Conservation (phyloP, 2,888 invertebrate species). For the Ichneumoninae sp. region DNA sequence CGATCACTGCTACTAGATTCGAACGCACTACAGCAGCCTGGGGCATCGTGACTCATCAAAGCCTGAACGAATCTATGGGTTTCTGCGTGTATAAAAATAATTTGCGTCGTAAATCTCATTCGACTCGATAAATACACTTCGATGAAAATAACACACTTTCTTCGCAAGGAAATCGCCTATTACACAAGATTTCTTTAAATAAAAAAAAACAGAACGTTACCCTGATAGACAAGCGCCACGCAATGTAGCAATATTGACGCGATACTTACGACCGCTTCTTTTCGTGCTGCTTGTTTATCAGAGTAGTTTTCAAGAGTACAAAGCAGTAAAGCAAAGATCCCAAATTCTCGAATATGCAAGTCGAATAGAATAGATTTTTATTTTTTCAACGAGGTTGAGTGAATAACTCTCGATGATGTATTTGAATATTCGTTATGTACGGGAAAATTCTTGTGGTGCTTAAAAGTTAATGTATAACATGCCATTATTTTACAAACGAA, state of each 20-base stretch:
- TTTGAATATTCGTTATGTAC: not conserved
- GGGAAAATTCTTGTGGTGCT: not conserved
- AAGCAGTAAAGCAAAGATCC: not conserved
- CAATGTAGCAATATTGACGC: too few species aligned
- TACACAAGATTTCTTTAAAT: slow-evolving; percentile 9
- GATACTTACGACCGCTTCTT: too few species aligned
- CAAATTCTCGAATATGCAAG: not conserved
- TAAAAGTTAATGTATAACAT: slow-evolving; percentile 8
- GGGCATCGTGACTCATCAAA: slow-evolving; percentile 27
- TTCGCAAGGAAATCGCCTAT: slow-evolving; percentile 24
- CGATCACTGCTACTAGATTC: not conserved
- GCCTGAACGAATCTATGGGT: slow-evolving; percentile 41
- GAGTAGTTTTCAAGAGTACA: not conserved
- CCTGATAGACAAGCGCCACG: too few species aligned
- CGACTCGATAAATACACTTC: slow-evolving; percentile 58
- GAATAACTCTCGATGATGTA: not conserved
- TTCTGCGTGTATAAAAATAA: slow-evolving; percentile 65
- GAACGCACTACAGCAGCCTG: not conserved
- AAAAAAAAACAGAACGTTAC: not conserved
- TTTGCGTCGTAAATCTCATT: slow-evolving; percentile 61
- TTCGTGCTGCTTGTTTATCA: too few species aligned
- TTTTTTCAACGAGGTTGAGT: not conserved
- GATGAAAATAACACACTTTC: slow-evolving; percentile 53
- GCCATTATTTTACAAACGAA: not conserved
- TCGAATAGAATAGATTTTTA: not conserved